phyloP scores from a whole-genome alignment of 2,113 vertebrate species.

The Otis tarda region DNA sequence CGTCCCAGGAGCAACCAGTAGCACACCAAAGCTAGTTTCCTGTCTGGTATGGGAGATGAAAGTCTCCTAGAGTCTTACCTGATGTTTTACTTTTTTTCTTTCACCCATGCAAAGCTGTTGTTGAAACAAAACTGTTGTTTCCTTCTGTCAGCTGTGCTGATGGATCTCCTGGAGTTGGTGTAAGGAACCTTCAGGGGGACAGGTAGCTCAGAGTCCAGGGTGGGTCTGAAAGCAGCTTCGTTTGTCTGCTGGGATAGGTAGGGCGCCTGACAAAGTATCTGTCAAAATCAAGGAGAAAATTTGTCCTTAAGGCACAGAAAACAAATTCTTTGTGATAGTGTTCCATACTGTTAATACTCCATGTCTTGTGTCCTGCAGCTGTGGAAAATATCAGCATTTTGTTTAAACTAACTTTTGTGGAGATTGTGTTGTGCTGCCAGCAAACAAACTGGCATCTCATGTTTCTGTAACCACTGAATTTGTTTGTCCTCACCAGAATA shows the following conservation, averaged over 20 bases:
- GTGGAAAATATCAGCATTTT: not conserved
- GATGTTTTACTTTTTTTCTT: not conserved
- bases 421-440: not conserved
- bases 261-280: not conserved
- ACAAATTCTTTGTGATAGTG: not conserved
- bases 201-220: rapidly evolving
- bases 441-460: not conserved
- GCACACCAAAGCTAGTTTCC: not conserved
- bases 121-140: not conserved
- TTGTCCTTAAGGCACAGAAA: not conserved
- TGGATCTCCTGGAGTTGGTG: not conserved
- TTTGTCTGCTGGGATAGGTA: not conserved
- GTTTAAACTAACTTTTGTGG: not conserved
- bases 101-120: not conserved
- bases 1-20: not conserved
- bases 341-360: not conserved
- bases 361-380: not conserved
- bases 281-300: not conserved
- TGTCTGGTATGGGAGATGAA: not conserved
- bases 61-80: not conserved
- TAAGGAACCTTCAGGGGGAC: not conserved
- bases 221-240: not conserved
- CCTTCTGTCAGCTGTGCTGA: not conserved
- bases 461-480: conserved; percentile 13
- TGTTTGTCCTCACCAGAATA: conserved; percentile 32